Evolutionary conservation across 1,140 invertebrate species (phyloP), one percentile per base, ranked within the genome.

Genomic region (Apis dorsata): DNA sequence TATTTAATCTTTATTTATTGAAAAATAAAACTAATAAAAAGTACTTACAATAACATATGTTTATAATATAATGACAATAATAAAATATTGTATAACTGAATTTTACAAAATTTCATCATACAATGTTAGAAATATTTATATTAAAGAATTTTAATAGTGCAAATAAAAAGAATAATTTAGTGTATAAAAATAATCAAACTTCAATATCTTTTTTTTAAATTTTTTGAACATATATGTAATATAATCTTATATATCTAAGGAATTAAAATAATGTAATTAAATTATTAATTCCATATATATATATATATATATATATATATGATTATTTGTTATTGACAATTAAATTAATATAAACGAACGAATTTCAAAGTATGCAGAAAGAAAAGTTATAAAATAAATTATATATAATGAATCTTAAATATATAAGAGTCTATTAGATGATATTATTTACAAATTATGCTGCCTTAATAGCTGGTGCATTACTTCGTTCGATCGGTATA

Each of bases 391-490:
- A 4, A 12, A 57, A 44, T 1, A 12, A 15, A 68, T 57, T 19
- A 1, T 77, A 34, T 10, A 34, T 0, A 62, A n/a, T 62, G 53
- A 49, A 78, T 11, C 8, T 53, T 15, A 9, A 12, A 15, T 19
- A 19, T 0, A 75, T 8, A 10, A 24, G 21, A 19, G 1, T 17
- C 19, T 21, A 24, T 59, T 3, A 66, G 8, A 34, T 3, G 44
- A 13, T 28, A 15, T 55, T 12, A n/a, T 59, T 24, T 17, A 24
- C 19, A 15, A 2, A 17, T 79, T 83, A 79, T 0, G 8, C 9
- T 3, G 65, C 72, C n/a, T 82, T 85, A 24, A 89, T 89, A 12
- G 85, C 83, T 7, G 78, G 79, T 8, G 19, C n/a, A 13, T 60
- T 78, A 59, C 21, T 81, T 68, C 71, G 83, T 24, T 51, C 24